These are phyloP conservation scores for Augochlora pura DNA, from an alignment of 1,140 invertebrate genomes.

Conservation along the genomic window DNA sequence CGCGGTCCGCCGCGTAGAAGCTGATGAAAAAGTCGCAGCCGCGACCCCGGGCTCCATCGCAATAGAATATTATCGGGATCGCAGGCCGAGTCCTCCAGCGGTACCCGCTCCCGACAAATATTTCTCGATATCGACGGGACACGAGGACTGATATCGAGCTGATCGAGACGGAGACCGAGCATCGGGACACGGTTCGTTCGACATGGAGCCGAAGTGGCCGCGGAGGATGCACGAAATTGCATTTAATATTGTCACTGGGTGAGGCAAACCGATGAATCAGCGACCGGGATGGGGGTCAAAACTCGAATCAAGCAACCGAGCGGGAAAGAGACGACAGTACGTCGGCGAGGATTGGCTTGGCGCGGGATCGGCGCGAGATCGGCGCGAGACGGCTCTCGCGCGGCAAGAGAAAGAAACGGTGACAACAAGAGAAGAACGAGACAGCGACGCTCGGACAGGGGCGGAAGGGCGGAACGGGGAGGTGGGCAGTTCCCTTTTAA, in stretches of 20 bases:
- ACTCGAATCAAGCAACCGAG: conserved; percentile 4
- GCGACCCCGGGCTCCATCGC: conserved; percentile 18
- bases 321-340: background rate
- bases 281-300: background rate
- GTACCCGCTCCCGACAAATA: conserved; percentile 26
- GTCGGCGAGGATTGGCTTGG: too few species aligned
- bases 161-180: background rate
- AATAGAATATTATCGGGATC: conserved; percentile 58
- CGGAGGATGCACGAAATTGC: conserved; percentile 61
- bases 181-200: conserved; percentile 12
- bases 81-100: conserved; percentile 18
- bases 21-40: conserved; percentile 48
- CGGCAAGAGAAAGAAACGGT: conserved; percentile 1
- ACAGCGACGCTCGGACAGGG: background rate
- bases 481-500: conserved; percentile 68
- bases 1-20: conserved; percentile 37
- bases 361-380: too few species aligned
- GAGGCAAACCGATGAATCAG: conserved; percentile 11
- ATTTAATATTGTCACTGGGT: conserved; percentile 67
- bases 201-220: conserved; percentile 39
- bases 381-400: background rate
- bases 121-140: conserved; percentile 52
- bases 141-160: background rate
- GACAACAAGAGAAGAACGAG: conserved; percentile 28
- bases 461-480: conserved; percentile 4